Percentiles rank a stretch among this genome's conserved stretches.
Conservation (phyloP, 1,140 invertebrate species). For the Centruroides vittatus region DNA sequence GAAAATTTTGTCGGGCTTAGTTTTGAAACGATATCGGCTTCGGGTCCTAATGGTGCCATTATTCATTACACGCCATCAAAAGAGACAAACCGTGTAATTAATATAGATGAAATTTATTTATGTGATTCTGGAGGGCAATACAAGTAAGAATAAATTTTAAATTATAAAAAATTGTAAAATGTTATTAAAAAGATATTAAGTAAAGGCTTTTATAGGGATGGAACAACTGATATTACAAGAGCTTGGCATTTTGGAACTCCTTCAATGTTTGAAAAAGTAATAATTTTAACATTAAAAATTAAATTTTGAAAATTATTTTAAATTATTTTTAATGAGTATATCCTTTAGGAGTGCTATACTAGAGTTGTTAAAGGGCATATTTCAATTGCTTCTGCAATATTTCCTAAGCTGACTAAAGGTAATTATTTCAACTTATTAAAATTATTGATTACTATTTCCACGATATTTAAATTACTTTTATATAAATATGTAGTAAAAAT, state of each 20-base stretch:
- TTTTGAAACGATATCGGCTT: slow-evolving; percentile 86
- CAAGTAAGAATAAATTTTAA: slow-evolving; percentile 1
- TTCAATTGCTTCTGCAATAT: slow-evolving; percentile 53
- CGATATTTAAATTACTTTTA: too few relatives aligned
- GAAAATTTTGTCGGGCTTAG: slow-evolving; percentile 70
- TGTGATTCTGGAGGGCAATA: slow-evolving; percentile 80
- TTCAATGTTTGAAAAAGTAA: slow-evolving; percentile 45
- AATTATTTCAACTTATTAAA: not conserved
- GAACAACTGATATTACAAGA: slow-evolving; percentile 89
- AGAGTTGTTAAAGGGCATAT: slow-evolving; percentile 86
- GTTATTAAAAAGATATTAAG: not conserved
- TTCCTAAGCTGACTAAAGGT: slow-evolving; percentile 47
- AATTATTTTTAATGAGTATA: not conserved
- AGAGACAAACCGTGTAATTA: slow-evolving; percentile 55
- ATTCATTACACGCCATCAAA: slow-evolving; percentile 74
- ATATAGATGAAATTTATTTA: slow-evolving; percentile 59
- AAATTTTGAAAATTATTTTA: not conserved
- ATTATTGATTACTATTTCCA: too few relatives aligned
- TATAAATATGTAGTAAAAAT: too few relatives aligned
- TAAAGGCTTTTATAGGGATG: slow-evolving; percentile 42
- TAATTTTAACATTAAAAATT: not conserved
- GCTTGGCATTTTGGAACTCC: slow-evolving; percentile 83
- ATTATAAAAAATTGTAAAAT: not conserved
- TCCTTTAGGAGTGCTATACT: slow-evolving; percentile 60
- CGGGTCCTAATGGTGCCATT: slow-evolving; percentile 78